phyloP scores from a whole-genome alignment of 2,888 invertebrate species.

The Stenodera caucasica region DNA sequence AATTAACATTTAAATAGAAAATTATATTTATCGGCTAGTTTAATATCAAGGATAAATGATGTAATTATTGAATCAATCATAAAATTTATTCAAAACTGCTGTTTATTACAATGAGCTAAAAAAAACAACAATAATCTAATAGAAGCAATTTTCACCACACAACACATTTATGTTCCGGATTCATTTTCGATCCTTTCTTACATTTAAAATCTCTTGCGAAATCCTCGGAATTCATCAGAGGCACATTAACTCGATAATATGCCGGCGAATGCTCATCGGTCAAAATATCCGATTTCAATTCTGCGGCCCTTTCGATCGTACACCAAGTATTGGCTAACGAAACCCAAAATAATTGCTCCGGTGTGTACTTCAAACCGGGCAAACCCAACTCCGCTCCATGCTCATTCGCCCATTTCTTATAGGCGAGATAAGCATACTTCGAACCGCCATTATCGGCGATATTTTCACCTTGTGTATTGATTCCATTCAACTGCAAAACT shows the following conservation, averaged over 20 bases:
- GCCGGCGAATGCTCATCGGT: constrained; percentile 70
- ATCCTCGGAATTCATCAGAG: constrained; percentile 59
- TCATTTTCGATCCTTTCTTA: constrained; percentile 58
- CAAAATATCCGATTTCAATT: constrained; percentile 75
- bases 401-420: constrained; percentile 72
- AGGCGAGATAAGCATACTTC: constrained; percentile 86
- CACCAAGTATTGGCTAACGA: too few relatives aligned
- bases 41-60: too few relatives aligned
- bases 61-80: too few relatives aligned
- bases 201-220: constrained; percentile 62
- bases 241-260: constrained; percentile 57
- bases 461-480: constrained; percentile 91
- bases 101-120: too few relatives aligned
- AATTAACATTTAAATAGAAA: too few relatives aligned
- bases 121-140: too few relatives aligned
- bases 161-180: constrained; percentile 59
- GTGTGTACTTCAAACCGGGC: constrained; percentile 58
- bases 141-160: constrained; percentile 17
- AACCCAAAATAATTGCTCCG: constrained; percentile 75
- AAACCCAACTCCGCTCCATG: constrained; percentile 61
- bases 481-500: constrained; percentile 77
- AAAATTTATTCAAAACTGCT: too few relatives aligned
- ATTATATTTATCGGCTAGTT: too few relatives aligned
- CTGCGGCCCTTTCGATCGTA: too few relatives aligned
- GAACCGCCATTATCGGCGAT: constrained; percentile 95